Evolutionary conservation across 1,140 invertebrate genomes (phyloP), one percentile per base, ranked within the genome.

Genomic region (Streblospio benedicti): DNA sequence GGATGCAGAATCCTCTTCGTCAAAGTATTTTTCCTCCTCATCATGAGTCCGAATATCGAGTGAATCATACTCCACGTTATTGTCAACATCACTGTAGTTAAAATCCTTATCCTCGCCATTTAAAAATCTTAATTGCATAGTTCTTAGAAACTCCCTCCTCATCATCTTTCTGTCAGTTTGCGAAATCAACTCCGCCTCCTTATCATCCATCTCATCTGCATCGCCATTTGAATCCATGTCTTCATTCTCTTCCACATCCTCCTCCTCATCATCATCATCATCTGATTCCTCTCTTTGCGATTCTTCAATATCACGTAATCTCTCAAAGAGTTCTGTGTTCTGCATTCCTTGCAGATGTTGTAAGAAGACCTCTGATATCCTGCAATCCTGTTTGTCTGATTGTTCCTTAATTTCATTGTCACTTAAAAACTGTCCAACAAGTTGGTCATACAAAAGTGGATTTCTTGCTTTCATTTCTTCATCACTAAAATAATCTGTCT

Each of bases 391-490:
- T 55, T 41, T 53, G 31, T 59, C 61, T 28, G 70, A 64, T 64
- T 69, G 78, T 63, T 79, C 80, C 52, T 84, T 85, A 30, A 67
- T 65, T 75, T 94, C 88, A 45, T 88, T 84, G 56, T 86, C 83
- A 5, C 85, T 85, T 60, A 93, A 73, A 74, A 89, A 92, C 69
- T 87, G 85, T 0, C 91, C 91, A 55, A 95, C 79, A 56, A 96
- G 77, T 68, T 93, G 86, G 54, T 95, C 88, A 79, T 91, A 96
- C 0, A 95, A 73, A 53, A 90, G 80, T 0, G 92, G 92, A 77
- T 92, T 90, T 63, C 93, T 76, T 65, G 85, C 86, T 83, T 91
- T 91, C 91, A 96, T 96, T 82, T 92, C 88, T 59, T 83, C 84
- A 72, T 94, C 90, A 74, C 85, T 89, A 68, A 96, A 96, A 76